phyloP scores from a whole-genome alignment of 1,140 invertebrate species.

The Drosophila burlai region DNA sequence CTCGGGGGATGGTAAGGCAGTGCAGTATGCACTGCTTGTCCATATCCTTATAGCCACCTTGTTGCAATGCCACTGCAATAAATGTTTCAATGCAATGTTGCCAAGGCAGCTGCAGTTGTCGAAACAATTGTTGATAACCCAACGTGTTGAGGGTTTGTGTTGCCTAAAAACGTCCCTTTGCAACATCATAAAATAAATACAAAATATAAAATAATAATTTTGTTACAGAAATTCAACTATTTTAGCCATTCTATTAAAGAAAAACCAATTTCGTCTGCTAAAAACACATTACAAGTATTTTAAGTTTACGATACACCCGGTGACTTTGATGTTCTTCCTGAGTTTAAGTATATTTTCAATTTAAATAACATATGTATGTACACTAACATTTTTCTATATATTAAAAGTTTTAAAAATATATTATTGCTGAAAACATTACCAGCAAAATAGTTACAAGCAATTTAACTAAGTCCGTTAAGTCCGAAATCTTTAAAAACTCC shows the following conservation, averaged over 20 bases:
- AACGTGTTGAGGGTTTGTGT: not conserved
- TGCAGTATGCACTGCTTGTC: conserved; percentile 23
- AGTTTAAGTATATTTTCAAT: no score
- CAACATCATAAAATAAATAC: not conserved
- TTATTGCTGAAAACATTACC: no score
- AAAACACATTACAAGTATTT: no score
- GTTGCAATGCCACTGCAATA: conserved; percentile 16
- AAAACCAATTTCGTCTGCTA: not conserved
- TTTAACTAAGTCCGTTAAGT: no score
- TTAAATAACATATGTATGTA: no score
- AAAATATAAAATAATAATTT: not conserved
- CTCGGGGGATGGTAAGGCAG: conserved; percentile 5
- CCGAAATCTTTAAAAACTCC: no score
- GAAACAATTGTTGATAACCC: not conserved
- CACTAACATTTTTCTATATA: no score
- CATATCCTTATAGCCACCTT: conserved; percentile 21
- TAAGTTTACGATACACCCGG: not conserved
- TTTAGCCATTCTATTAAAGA: no score
- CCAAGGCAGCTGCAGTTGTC: not conserved
- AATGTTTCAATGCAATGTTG: conserved; percentile 47
- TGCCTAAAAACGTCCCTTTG: not conserved
- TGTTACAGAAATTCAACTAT: no score
- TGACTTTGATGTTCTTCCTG: not conserved
- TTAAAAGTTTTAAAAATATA: no score
- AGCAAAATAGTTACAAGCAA: no score